A percentile compares a stretch with the other conserved stretches of the same genome.
Conservation (phyloP, 2,113 vertebrate genomes). For the Tapirus terrestris region DNA sequence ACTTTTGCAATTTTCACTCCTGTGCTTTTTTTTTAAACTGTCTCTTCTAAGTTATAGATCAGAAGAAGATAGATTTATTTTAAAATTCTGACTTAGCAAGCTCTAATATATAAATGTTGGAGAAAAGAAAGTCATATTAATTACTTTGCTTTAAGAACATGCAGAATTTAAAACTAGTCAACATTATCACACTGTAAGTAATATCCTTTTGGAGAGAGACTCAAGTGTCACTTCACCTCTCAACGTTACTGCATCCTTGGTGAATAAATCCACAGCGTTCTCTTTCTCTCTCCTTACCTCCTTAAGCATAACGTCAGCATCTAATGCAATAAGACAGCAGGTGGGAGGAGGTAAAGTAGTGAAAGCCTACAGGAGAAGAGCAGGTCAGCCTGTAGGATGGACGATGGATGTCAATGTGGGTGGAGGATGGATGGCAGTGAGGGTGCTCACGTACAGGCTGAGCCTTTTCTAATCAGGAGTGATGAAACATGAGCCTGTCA, state of each 20-base stretch:
- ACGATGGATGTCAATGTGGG: not conserved
- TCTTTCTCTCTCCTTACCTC: not conserved
- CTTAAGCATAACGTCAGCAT: not conserved
- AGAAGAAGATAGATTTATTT: not conserved
- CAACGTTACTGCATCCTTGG: not conserved
- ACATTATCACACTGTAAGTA: not conserved
- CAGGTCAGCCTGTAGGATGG: conserved; percentile 24
- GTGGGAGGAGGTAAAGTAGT: not conserved
- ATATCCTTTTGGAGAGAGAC: not conserved
- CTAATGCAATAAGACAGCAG: not conserved
- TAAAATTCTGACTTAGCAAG: not conserved
- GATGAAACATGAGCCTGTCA: not conserved
- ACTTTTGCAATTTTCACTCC: not conserved
- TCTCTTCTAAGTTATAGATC: not conserved
- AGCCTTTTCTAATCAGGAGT: conserved; percentile 48
- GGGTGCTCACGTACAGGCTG: not conserved
- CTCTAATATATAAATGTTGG: not conserved
- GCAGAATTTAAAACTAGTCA: not conserved
- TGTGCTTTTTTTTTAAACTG: not conserved
- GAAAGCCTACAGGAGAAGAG: not conserved
- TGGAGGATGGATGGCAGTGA: not conserved
- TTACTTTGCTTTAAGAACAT: not conserved
- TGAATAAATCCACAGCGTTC: not conserved
- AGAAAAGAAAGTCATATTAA: not conserved
- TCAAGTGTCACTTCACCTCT: not conserved